phyloP scores from a whole-genome alignment of 2,113 vertebrate genomes.

The Dasyprocta punctata region DNA sequence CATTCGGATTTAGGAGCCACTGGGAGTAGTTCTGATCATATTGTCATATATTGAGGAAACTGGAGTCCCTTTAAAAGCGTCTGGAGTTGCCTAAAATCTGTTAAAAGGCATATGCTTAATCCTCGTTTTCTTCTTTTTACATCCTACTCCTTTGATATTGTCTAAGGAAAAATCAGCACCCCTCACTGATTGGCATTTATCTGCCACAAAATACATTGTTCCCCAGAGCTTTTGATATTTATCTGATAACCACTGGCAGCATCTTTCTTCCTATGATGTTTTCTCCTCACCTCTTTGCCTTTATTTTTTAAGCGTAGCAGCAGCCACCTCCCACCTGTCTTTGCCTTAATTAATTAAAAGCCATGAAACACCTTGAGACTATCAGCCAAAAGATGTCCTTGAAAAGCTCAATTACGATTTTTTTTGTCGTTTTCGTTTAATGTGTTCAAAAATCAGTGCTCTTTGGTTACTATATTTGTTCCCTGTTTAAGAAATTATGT shows the following conservation, averaged over 20 bases:
- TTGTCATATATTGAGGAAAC: background rate
- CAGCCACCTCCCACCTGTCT: background rate
- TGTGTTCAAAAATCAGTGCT: slow-evolving; percentile 42
- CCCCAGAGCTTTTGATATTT: slow-evolving; percentile 61
- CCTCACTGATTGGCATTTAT: background rate
- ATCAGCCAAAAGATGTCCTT: slow-evolving; percentile 52
- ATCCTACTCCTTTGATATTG: background rate
- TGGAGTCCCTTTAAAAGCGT: background rate
- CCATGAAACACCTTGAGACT: slow-evolving; percentile 31
- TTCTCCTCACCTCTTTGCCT: slow-evolving; percentile 42
- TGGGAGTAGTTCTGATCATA: background rate
- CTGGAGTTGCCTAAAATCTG: background rate
- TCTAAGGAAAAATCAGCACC: background rate
- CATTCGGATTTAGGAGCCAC: background rate
- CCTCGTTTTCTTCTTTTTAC: slow-evolving; percentile 26
- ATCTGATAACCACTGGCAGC: slow-evolving; percentile 56
- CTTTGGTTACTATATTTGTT: slow-evolving; percentile 42
- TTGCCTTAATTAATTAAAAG: slow-evolving; percentile 53
- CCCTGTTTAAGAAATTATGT: background rate
- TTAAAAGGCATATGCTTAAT: background rate
- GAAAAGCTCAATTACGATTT: slow-evolving; percentile 45
- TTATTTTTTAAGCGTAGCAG: background rate
- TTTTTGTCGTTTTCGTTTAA: slow-evolving; percentile 40
- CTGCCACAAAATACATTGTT: slow-evolving; percentile 33
- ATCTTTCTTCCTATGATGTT: slow-evolving; percentile 38